Conservation (phyloP, 2,113 vertebrate species). For the Vulpes vulpes region DNA sequence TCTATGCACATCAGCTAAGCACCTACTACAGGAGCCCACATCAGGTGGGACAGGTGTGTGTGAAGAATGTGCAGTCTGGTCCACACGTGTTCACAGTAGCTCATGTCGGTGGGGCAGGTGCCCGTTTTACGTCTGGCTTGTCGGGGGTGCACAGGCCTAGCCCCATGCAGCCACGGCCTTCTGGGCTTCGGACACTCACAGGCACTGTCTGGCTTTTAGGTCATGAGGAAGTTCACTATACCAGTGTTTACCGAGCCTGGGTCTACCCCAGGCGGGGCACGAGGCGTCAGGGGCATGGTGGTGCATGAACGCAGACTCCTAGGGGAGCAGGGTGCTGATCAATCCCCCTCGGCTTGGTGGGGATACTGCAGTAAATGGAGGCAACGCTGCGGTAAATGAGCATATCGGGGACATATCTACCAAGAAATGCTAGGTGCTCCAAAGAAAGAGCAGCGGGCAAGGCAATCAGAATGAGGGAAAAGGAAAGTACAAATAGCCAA, state of each 20-base stretch:
- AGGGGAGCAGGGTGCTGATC: rapidly evolving
- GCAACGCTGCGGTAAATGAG: no score
- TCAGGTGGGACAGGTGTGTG: no score
- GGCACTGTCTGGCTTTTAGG: not conserved
- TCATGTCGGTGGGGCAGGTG: not conserved
- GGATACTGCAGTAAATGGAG: no score
- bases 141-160: not conserved
- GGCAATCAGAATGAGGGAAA: no score
- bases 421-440: no score
- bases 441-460: no score
- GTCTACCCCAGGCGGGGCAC: not conserved
- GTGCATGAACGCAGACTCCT: rapidly evolving
- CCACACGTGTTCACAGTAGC: rapidly evolving
- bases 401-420: no score
- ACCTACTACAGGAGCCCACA: not conserved
- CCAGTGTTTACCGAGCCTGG: not conserved
- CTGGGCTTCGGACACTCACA: not conserved
- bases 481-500: no score
- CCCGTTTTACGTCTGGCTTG: not conserved
- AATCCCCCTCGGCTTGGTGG: not conserved
- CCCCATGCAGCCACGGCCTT: not conserved
- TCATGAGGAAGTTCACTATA: not conserved
- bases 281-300: rapidly evolving
- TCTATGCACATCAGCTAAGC: rapidly evolving
- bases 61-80: not conserved